Base-by-base conservation (phyloP, 2,113 vertebrate species). In the Calidris pugnax region DNA sequence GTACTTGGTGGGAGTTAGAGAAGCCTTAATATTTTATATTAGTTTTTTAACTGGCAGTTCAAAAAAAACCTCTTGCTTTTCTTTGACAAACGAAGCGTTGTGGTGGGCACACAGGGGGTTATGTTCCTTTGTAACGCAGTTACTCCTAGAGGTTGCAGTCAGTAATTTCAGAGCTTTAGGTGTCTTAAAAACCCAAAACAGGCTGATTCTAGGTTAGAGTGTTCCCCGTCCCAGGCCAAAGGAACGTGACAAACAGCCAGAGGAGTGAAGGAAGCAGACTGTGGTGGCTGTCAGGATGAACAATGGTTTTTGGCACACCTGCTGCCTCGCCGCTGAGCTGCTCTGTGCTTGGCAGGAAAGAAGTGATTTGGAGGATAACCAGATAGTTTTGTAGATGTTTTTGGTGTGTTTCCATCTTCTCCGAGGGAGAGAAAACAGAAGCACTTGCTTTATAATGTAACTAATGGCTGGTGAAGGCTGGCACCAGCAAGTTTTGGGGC, bases 251-350 rank as follows among this genome's bases (percentile, higher is more conserved):
- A 94, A 73, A 55, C 37, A 86, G 82, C 55, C 66, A 67, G 85
- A 67, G 85, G 35, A 95, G 75, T 6, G 12, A 67, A 92, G 93
- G 95, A 94, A 95, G 80, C 93, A 94, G 91, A 68, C 80, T 84
- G 93, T 95, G 85, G 88, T 78, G 96, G 86, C 96, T 96, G 94
- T 85, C 92, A 86, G 1, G 24, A 71, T 96, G 90, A 93, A 90
- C 95, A 92, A 92, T 96, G 90, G 90, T 69, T 72, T 95, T 92
- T 96, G 93, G 96, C 95, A 86, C 76, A 97, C 95, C 90, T 96
- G 97, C 85, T 84, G 90, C 95, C 87, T 86, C 2, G 13, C 93
- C 1, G 26, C 76, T 74, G 55, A 67, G 93, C 64, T 83, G 41
- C 86, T 88, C 76, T 0, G 0, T 66, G 85, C 85, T 94, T 94